Percentiles rank a stretch among this genome's conserved stretches.
phyloP scores from a whole-genome alignment of 2,888 invertebrate species.

The Leptura quadrifasciata region DNA sequence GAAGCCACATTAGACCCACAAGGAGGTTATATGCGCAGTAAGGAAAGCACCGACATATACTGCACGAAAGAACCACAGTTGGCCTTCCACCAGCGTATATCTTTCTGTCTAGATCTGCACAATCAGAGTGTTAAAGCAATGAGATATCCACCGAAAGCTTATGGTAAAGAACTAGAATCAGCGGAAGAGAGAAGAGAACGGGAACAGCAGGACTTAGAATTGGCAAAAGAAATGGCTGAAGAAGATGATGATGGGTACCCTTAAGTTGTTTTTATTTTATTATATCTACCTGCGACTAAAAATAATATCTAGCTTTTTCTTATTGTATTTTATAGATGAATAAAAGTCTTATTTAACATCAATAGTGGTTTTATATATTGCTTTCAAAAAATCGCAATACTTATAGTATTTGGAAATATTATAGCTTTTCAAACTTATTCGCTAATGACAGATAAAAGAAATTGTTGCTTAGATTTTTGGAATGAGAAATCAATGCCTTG shows the following conservation, averaged over 20 bases:
- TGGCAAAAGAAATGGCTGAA: slow-evolving; percentile 99
- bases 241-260: slow-evolving; percentile 96
- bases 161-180: slow-evolving; percentile 97
- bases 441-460: no score
- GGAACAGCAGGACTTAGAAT: slow-evolving; percentile 97
- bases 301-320: slow-evolving; percentile 30
- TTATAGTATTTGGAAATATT: no score
- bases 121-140: slow-evolving; percentile 99
- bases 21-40: slow-evolving; percentile 97
- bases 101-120: slow-evolving; percentile 97
- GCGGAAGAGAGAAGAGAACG: slow-evolving; percentile 96
- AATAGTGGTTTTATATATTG: neutral
- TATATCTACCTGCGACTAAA: slow-evolving; percentile 25
- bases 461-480: no score
- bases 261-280: slow-evolving; percentile 64
- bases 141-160: slow-evolving; percentile 99
- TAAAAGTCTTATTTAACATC: slow-evolving; percentile 36
- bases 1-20: slow-evolving; percentile 98
- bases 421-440: no score
- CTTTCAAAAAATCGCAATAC: no score
- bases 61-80: slow-evolving; percentile 96
- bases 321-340: slow-evolving; percentile 36
- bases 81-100: slow-evolving; percentile 97
- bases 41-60: slow-evolving; percentile 97
- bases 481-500: no score